phyloP scores from a whole-genome alignment of 2,113 vertebrate genomes.

The Bettongia penicillata region DNA sequence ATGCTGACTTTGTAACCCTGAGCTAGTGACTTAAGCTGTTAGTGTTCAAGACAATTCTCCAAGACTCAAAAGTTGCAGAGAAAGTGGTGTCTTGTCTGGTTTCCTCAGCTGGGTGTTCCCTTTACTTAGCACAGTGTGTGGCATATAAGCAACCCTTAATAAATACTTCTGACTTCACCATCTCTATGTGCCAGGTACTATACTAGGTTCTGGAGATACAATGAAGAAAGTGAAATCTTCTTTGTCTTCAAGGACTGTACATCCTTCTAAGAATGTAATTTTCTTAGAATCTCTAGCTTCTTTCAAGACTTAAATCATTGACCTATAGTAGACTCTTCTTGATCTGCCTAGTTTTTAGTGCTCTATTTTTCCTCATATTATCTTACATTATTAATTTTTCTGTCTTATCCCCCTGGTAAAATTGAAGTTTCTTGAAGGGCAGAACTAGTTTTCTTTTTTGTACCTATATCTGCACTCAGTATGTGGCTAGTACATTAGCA shows the following conservation, averaged over 20 bases:
- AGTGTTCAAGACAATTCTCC: not conserved
- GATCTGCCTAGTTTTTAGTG: too few species aligned
- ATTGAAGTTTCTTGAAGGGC: not conserved
- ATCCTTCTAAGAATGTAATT: not conserved
- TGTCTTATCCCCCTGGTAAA: not conserved
- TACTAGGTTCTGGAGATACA: not conserved
- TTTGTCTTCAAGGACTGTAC: not conserved
- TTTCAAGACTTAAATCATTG: not conserved
- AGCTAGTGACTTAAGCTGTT: too few species aligned
- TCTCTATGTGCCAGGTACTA: not conserved
- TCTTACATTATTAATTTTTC: not conserved
- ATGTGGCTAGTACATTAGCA: not conserved
- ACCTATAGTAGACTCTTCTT: not conserved
- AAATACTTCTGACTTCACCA: not conserved
- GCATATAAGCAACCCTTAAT: not conserved
- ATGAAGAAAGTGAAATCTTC: not conserved
- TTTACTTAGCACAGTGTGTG: not conserved
- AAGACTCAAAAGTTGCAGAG: not conserved
- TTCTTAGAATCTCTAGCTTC: not conserved
- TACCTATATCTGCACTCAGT: not conserved
- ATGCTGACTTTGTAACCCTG: not conserved
- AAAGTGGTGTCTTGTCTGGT: not conserved
- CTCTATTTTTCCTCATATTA: not conserved
- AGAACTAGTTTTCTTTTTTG: not conserved
- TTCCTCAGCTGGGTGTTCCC: not conserved